These are phyloP conservation scores for Phorcus lineatus DNA, from an alignment of 2,888 invertebrate species.

Conservation along the genomic window DNA sequence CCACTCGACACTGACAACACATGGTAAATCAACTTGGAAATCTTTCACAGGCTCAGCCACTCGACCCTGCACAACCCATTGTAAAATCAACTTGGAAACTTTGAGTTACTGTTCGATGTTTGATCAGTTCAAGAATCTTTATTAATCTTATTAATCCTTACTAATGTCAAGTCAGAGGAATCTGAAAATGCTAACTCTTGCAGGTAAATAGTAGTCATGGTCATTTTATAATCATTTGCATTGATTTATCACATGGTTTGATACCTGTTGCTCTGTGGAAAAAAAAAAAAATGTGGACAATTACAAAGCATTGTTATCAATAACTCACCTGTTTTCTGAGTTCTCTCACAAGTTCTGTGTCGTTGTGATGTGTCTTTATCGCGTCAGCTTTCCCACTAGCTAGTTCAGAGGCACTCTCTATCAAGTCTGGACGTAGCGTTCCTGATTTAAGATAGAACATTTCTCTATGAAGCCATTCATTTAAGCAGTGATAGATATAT, in stretches of 20 bases:
- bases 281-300: neutral
- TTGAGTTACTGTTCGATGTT: too few relatives aligned
- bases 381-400: conserved; percentile 91
- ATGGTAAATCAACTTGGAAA: conserved; percentile 99
- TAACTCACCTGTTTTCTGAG: conserved; percentile 78
- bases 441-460: conserved; percentile 75
- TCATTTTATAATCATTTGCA: too few relatives aligned
- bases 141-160: too few relatives aligned
- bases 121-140: too few relatives aligned
- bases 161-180: too few relatives aligned
- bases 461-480: neutral
- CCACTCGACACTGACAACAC: conserved; percentile 90
- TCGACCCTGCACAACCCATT: too few relatives aligned
- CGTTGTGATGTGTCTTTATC: conserved; percentile 99
- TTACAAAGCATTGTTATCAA: neutral
- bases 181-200: too few relatives aligned
- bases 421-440: conserved; percentile 96
- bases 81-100: too few relatives aligned
- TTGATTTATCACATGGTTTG: too few relatives aligned
- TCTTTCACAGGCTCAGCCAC: conserved; percentile 98
- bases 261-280: neutral
- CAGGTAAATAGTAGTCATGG: too few relatives aligned
- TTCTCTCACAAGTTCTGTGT: conserved; percentile 92
- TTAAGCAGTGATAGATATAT: too few relatives aligned
- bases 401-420: conserved; percentile 94